Base-by-base conservation (phyloP, 2,113 vertebrate species). In the Macquaria ambigua region DNA sequence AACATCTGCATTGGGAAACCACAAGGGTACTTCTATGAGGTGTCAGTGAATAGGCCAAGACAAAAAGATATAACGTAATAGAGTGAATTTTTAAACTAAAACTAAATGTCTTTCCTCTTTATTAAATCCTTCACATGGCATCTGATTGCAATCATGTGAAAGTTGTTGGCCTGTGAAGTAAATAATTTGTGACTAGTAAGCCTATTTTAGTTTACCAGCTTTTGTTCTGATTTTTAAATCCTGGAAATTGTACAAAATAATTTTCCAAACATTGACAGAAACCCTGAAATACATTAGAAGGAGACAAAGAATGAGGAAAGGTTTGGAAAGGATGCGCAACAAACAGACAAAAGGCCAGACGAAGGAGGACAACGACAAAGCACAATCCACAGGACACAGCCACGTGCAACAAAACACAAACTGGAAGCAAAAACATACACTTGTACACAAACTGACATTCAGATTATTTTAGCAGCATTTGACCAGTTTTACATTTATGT, bases 291-390 rank as follows among this genome's bases (percentile, higher is more conserved):
- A 64, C 11, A 67, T 59, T 34, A 53, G 62, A 58, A 61, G 70
- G 46, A 86, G 81, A 91, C 90, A 89, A 61, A 87, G 88, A 87
- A 89, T 76, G 50, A 94, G 89, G 90, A 94, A 92, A 85, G 84
- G 83, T 80, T 85, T 85, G 81, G 87, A 94, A 90, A 92, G 90
- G 91, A 91, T 95, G 94, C 87, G 74, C 79, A 73, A 91, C 88
- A 83, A 0, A 90, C 77, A 74, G 74, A 91, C 76, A 68, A 46
- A 34, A 80, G 25, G 37, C 64, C 37, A 72, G 43, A 77, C 68
- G 0, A 52, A 89, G 59, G 66, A 86, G 7, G 58, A 84, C 8
- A 2, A 46, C 71, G 28, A 83, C 56, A n/a, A 58, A 4, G 41
- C 76, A 81, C 63, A 58, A 43, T 48, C 68, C 71, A 82, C 21